Evolutionary conservation across 1,140 invertebrate species (phyloP), one percentile per base, ranked within the genome.

Genomic region (Oryctes rhinoceros): DNA sequence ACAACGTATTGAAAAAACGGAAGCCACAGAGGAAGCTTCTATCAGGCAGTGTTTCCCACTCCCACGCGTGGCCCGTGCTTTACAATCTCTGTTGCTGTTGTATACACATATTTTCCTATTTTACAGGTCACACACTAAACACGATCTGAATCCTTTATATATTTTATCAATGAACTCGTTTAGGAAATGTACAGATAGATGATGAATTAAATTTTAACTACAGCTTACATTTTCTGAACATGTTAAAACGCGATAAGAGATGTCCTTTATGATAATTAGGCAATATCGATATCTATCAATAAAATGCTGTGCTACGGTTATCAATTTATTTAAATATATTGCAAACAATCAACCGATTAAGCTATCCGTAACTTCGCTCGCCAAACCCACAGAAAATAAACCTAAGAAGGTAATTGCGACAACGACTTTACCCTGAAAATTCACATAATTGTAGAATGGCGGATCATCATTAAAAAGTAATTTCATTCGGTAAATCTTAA

Each of bases 121-220:
- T 71, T 71, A 71, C 65, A 71, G 65, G 65, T 71, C 65, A 71
- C 20, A 71, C 65, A 71, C 15, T 71, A 35, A 35, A 71, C 18
- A 24, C 7, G 20, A 71, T 24, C 24, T 71, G 18, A 35, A 71
- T 71, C 65, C 65, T 71, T 71, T 71, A 71, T 71, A 11, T 35
- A 71, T 71, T 71, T 71, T 71, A 71, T 71, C 65, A 71, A 71
- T 71, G 35, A 37, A 71, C 65, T 37, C 65, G 11, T 71, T 71
- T 71, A 71, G 18, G 24, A 71, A 35, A 35, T 71, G 20, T 71
- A 71, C 20, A 62, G 53, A 62, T 71, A 71, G 10, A 71, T 30
- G 11, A 35, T 71, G 65, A 71, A 71, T 71, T 1, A 35, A 71
- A 37, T 35, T 37, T 20, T 67, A 35, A 67, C 24, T 18, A 3